A percentile compares a stretch with the other conserved stretches of the same genome.
These are phyloP conservation scores for Aphrophora alni DNA, from an alignment of 2,888 invertebrate genomes.

Conservation along the genomic window DNA sequence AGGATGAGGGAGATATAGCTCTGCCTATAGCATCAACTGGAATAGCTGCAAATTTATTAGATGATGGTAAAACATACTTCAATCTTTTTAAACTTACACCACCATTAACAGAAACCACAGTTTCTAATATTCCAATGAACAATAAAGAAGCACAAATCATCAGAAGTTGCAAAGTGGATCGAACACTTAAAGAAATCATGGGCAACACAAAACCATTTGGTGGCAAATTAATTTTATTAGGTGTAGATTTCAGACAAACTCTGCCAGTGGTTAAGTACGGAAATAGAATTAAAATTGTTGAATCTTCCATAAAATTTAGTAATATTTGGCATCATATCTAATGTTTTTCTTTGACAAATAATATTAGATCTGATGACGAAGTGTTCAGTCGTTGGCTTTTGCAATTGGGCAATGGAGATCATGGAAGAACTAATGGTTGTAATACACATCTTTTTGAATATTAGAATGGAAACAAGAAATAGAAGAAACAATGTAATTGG, in stretches of 20 bases:
- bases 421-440: slow-evolving; percentile 7
- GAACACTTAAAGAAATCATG: slow-evolving; percentile 13
- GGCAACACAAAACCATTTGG: slow-evolving; percentile 45
- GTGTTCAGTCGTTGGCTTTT: slow-evolving; percentile 11
- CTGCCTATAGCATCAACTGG: slow-evolving; percentile 20
- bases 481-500: too few species aligned
- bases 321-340: slow-evolving; percentile 10
- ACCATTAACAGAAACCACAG: slow-evolving; percentile 11
- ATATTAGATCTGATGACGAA: slow-evolving; percentile 14
- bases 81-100: not conserved
- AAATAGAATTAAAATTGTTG: slow-evolving; percentile 3
- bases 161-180: too few species aligned
- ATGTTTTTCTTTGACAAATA: not conserved
- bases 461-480: too few species aligned
- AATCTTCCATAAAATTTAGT: not conserved
- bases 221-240: slow-evolving; percentile 49
- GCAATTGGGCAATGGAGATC: slow-evolving; percentile 13
- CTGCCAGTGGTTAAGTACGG: slow-evolving; percentile 24
- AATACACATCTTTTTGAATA: too few species aligned
- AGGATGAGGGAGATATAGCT: not conserved
- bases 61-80: slow-evolving; percentile 18
- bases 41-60: slow-evolving; percentile 17
- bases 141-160: not conserved
- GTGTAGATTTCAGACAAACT: slow-evolving; percentile 32
- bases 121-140: slow-evolving; percentile 10